These are phyloP conservation scores for Dinocampus coccinellae DNA, from an alignment of 2,888 invertebrate genomes.

Conservation along the genomic window DNA sequence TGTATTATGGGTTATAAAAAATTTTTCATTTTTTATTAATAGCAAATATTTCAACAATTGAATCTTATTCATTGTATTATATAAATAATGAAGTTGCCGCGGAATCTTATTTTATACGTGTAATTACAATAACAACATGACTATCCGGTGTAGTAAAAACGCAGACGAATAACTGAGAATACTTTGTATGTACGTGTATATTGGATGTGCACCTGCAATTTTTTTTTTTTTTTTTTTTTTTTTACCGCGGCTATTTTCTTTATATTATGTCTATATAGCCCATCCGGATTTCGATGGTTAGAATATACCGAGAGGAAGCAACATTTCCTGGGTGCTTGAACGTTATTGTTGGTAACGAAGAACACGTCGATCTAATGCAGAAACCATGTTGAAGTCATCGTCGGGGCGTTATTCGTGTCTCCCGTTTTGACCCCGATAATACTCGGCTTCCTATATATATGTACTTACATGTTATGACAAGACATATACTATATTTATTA, in stretches of 20 bases:
- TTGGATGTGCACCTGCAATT: slow-evolving; percentile 33
- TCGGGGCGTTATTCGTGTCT: slow-evolving; percentile 31
- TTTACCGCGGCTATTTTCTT: neutral
- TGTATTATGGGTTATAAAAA: neutral
- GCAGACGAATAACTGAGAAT: neutral
- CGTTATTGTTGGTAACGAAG: slow-evolving; percentile 64
- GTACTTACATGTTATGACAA: neutral
- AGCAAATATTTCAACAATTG: no score
- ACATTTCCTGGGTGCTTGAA: slow-evolving; percentile 53
- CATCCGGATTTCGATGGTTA: slow-evolving; percentile 54
- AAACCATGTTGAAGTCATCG: slow-evolving; percentile 61
- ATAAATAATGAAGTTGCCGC: slow-evolving; percentile 18
- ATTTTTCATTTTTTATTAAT: no score
- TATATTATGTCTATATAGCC: slow-evolving; percentile 1
- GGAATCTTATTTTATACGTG: slow-evolving; percentile 1
- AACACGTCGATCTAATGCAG: slow-evolving; percentile 68
- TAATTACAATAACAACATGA: slow-evolving; percentile 24
- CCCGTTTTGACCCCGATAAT: slow-evolving; percentile 61
- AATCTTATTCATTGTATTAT: neutral
- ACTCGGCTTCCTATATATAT: slow-evolving; percentile 48
- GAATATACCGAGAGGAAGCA: slow-evolving; percentile 40
- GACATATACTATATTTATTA: neutral
- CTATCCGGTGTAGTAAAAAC: slow-evolving; percentile 20
- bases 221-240: no score
- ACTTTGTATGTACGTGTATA: neutral